Base-by-base conservation (phyloP, 2,888 invertebrate species). In the Ectemnius cavifrons region DNA sequence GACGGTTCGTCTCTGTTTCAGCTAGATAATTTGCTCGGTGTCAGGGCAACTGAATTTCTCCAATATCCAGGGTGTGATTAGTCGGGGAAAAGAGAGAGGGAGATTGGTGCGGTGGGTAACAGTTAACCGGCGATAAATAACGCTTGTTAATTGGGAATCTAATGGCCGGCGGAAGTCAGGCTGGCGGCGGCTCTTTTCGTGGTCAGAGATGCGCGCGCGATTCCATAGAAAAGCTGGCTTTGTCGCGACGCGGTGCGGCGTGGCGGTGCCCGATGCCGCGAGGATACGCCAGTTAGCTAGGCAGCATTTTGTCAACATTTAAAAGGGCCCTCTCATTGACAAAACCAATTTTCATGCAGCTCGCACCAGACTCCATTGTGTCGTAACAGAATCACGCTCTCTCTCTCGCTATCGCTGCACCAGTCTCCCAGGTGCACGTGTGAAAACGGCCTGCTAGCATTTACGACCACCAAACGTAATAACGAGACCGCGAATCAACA, bases 381-480 rank as follows among this genome's bases (percentile, higher is more conserved):
- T 23, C 27, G 58, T 16, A 46, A 20, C 27, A 18, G 14, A 45
- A 46, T 16, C 16, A 5, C 11, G 37, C n/a, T 60, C 28, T 11
- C 28, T 11, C n/a, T 28, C 8, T 37, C 37, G 37, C 4, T 11
- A 11, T 0, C 37, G 37, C 37, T 6, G 6, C 8, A n/a, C n/a
- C n/a, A 8, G 37, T 37, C 37, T 37, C 37, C 8, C 37, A 6
- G 37, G 11, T 37, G 37, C n/a, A n/a, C 37, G 37, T 37, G 37
- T 37, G 37, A 37, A 37, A 37, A 37, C 37, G 5, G 37, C 8
- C 37, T 1, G 37, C 5, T 2, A 11, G 6, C 37, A 37, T 37
- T 23, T 23, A 77, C 73, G 45, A 82, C 81, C 81, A 70, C 81
- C 75, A 77, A 82, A 81, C 77, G 81, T 75, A 81, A 81, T 81